Evolutionary conservation across 2,797 vertebrate species (phyloP).

Genomic region (Tachyglossus aculeatus): DNA sequence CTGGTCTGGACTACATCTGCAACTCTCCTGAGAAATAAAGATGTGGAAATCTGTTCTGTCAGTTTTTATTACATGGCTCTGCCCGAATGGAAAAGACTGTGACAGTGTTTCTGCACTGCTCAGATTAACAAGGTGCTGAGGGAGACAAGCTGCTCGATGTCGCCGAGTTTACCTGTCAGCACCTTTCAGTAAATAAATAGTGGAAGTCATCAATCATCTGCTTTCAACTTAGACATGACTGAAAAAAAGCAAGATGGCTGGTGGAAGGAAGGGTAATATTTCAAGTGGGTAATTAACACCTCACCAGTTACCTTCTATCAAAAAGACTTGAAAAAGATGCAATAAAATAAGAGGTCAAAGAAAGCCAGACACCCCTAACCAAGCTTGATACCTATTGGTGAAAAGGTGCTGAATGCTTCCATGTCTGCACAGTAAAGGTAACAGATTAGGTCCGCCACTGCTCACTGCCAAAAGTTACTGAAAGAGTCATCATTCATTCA

Average conservation of each 20-base stretch:
- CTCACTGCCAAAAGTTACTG: slow-evolving; percentile 2
- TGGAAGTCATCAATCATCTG: slow-evolving; percentile 59
- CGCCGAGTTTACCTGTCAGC: slow-evolving; percentile 70
- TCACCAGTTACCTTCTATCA: slow-evolving; percentile 14
- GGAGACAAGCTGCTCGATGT: slow-evolving; percentile 15
- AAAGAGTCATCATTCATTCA: no score
- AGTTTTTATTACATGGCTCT: slow-evolving; percentile 62
- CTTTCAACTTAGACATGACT: slow-evolving; percentile 49
- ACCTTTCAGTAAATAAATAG: slow-evolving; percentile 71
- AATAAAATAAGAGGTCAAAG: background rate
- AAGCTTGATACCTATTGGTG: slow-evolving; percentile 62
- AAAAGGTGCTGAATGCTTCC: slow-evolving; percentile 59
- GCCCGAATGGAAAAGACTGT: slow-evolving; percentile 58
- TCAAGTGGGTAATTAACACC: slow-evolving; percentile 47
- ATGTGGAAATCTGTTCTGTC: slow-evolving; percentile 60
- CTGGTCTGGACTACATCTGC: background rate
- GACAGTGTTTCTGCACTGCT: slow-evolving; percentile 61
- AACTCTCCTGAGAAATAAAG: slow-evolving; percentile 15
- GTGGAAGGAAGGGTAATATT: slow-evolving; percentile 47
- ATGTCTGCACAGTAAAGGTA: slow-evolving; percentile 26
- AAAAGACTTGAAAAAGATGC: slow-evolving; percentile 1
- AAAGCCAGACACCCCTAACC: slow-evolving; percentile 59
- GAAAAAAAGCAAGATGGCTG: slow-evolving; percentile 37
- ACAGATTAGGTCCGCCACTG: slow-evolving; percentile 15
- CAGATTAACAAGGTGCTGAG: slow-evolving; percentile 65